Evolutionary conservation across 2,888 invertebrate species (phyloP).

Genomic region (Caenorhabditis sulstoni): DNA sequence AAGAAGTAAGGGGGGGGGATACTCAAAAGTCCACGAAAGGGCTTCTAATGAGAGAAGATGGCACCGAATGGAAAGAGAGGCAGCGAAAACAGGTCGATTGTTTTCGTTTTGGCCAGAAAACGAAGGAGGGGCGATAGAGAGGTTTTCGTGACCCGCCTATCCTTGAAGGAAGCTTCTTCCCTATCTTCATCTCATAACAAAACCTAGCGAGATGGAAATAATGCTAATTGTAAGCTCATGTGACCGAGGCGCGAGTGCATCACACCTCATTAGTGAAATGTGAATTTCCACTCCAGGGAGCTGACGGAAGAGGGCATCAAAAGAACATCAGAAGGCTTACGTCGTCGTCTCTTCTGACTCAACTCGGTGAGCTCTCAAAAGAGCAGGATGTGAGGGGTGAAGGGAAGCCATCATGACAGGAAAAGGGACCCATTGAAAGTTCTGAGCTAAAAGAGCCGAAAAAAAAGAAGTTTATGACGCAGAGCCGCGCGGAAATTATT

Average conservation of each 20-base stretch:
- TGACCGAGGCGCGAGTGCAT: constrained; percentile 17
- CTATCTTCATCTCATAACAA: constrained; percentile 19
- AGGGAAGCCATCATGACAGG: no score
- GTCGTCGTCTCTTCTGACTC: neutral
- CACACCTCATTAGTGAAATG: constrained; percentile 40
- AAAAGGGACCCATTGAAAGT: no score
- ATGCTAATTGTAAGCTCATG: constrained; percentile 39
- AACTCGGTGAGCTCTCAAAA: neutral
- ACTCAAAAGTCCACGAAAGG: neutral
- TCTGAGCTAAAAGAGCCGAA: no score
- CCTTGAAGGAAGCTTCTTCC: neutral
- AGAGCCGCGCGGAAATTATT: no score
- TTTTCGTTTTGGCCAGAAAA: neutral
- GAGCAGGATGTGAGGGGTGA: no score
- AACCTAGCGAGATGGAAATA: constrained; percentile 16
- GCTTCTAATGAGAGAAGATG: neutral
- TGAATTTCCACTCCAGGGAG: constrained; percentile 1
- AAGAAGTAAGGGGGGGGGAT: neutral
- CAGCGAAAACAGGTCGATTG: neutral
- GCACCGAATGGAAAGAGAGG: neutral
- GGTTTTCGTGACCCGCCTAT: neutral
- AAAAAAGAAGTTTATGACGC: no score
- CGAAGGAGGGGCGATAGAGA: neutral
- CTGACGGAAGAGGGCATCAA: neutral
- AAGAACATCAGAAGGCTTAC: neutral